These are phyloP conservation scores for Diplolepis rosae DNA, from an alignment of 2,888 invertebrate genomes.

Conservation along the genomic window DNA sequence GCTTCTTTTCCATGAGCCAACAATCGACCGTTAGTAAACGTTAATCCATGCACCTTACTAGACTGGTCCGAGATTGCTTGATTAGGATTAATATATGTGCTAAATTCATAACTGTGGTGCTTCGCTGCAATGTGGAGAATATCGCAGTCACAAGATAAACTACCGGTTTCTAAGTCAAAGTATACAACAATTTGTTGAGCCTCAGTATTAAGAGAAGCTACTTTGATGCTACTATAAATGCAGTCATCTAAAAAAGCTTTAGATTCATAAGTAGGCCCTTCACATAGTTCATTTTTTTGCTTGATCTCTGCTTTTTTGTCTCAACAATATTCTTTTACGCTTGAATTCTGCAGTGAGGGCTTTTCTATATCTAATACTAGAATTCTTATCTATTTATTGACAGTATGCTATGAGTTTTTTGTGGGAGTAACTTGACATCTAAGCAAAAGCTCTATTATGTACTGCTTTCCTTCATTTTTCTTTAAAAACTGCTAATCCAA, in stretches of 20 bases:
- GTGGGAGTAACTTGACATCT: neutral
- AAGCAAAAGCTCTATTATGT: constrained; percentile 14
- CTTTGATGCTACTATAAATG: no score
- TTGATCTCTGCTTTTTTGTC: constrained; percentile 35
- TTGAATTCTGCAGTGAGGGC: constrained; percentile 35
- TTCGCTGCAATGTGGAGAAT: constrained; percentile 42
- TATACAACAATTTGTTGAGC: constrained; percentile 25
- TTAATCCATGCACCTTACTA: constrained; percentile 32
- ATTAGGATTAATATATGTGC: constrained; percentile 36
- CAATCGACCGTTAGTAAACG: constrained; percentile 31
- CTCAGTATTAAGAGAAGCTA: no score
- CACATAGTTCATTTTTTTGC: constrained; percentile 35
- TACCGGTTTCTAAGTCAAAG: constrained; percentile 42
- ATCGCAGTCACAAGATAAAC: constrained; percentile 32
- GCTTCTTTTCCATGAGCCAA: constrained; percentile 32
- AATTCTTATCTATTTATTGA: neutral
- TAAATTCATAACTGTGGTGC: constrained; percentile 32
- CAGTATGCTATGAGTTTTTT: constrained; percentile 15
- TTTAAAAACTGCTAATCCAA: constrained; percentile 25
- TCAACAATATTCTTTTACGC: constrained; percentile 31
- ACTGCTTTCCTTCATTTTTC: constrained; percentile 26
- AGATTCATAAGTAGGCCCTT: constrained; percentile 38
- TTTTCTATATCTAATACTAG: constrained; percentile 32
- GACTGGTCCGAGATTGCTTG: constrained; percentile 32
- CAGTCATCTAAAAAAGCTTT: constrained; percentile 37